Conservation (phyloP, 2,113 vertebrate species). For the Nestor notabilis region DNA sequence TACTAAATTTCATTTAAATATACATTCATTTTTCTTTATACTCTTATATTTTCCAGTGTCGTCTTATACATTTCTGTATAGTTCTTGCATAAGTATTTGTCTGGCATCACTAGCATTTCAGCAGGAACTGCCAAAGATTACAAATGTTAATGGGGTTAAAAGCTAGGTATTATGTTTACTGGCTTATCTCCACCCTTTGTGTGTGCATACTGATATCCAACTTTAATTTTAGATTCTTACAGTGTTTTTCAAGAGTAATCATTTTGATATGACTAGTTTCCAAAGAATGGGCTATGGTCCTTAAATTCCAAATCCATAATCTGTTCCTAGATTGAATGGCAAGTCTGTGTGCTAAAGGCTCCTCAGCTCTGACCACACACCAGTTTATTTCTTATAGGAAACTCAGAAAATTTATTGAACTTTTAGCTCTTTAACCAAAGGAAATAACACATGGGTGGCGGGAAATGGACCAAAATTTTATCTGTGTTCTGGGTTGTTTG, state of each 20-base stretch:
- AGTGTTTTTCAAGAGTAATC: background rate
- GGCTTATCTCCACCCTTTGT: background rate
- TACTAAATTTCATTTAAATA: background rate
- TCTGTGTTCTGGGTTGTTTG: background rate
- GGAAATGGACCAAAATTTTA: background rate
- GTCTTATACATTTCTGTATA: rapidly evolving
- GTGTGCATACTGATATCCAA: background rate
- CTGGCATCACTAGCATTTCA: background rate
- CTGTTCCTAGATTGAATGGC: background rate
- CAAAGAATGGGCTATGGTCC: background rate
- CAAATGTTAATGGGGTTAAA: background rate
- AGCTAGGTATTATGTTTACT: background rate
- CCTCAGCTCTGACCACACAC: background rate
- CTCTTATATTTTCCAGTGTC: background rate
- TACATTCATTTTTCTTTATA: background rate
- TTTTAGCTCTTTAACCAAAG: background rate
- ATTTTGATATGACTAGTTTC: background rate
- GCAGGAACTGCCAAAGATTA: background rate
- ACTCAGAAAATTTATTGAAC: background rate
- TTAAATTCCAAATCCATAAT: background rate
- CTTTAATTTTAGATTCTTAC: background rate
- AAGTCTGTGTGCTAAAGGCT: background rate
- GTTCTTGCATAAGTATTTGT: background rate
- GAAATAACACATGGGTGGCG: background rate
- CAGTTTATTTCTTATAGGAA: background rate